phyloP scores from a whole-genome alignment of 2,888 invertebrate species.

The Ligdia adustata region DNA sequence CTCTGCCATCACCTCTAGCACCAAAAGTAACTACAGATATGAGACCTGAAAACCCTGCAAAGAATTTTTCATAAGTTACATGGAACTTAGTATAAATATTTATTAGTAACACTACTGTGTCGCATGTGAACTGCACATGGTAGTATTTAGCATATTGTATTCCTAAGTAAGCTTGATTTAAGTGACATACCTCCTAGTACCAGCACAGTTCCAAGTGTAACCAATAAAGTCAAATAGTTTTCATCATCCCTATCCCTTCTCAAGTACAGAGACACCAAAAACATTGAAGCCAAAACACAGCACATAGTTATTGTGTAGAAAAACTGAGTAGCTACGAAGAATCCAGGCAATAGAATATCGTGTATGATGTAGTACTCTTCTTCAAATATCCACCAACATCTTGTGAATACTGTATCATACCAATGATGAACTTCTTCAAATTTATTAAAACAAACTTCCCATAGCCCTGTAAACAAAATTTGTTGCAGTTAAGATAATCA shows the following conservation, averaged over 20 bases:
- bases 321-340: constrained; percentile 96
- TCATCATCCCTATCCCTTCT: constrained; percentile 90
- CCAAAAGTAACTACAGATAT: constrained; percentile 95
- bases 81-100: no score
- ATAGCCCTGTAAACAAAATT: constrained; percentile 90
- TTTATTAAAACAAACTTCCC: constrained; percentile 96
- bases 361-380: constrained; percentile 98
- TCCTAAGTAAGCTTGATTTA: no score
- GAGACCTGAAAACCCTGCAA: constrained; percentile 89
- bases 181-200: constrained; percentile 85
- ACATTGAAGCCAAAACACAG: constrained; percentile 89
- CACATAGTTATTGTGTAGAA: constrained; percentile 96
- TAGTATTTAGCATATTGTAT: no score
- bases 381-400: constrained; percentile 99
- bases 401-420: constrained; percentile 92
- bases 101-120: no score
- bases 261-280: constrained; percentile 89
- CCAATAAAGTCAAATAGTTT: constrained; percentile 88
- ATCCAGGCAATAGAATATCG: constrained; percentile 94
- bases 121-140: no score
- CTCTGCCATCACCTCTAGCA: constrained; percentile 94
- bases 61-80: no score
- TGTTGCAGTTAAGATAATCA: no score
- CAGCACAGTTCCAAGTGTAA: constrained; percentile 89
- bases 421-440: constrained; percentile 94